Conservation (phyloP, 2,888 invertebrate genomes). For the Gnatocerus cornutus region DNA sequence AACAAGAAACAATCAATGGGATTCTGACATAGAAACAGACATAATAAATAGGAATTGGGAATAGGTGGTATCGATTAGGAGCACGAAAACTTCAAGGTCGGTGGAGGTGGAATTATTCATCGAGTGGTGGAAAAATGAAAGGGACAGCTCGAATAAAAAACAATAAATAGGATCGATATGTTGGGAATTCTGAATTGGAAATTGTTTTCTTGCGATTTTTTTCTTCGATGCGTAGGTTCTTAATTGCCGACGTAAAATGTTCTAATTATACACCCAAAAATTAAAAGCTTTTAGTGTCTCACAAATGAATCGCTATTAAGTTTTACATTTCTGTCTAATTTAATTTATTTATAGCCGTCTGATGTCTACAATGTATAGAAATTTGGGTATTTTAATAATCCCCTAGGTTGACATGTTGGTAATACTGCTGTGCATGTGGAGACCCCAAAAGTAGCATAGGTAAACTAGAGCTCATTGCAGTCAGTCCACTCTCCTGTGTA, state of each 20-base stretch:
- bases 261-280: background rate
- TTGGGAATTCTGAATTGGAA: background rate
- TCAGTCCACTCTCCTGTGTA: too few relatives aligned
- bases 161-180: too few relatives aligned
- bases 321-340: background rate
- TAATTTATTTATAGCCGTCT: too few relatives aligned
- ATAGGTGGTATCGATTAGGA: slow-evolving; percentile 33
- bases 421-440: too few relatives aligned
- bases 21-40: slow-evolving; percentile 10
- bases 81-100: slow-evolving; percentile 19
- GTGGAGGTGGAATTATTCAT: slow-evolving; percentile 20
- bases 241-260: background rate
- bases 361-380: too few relatives aligned
- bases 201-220: too few relatives aligned
- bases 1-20: slow-evolving; percentile 25
- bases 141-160: background rate
- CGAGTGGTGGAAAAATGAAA: background rate
- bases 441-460: too few relatives aligned
- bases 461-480: too few relatives aligned
- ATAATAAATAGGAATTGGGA: slow-evolving; percentile 12
- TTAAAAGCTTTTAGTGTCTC: slow-evolving; percentile 2
- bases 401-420: too few relatives aligned
- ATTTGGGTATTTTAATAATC: too few relatives aligned
- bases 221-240: background rate
- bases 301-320: background rate